These are phyloP conservation scores for Oncorhynchus kisutch DNA, from an alignment of 2,113 vertebrate species.

Conservation along the genomic window DNA sequence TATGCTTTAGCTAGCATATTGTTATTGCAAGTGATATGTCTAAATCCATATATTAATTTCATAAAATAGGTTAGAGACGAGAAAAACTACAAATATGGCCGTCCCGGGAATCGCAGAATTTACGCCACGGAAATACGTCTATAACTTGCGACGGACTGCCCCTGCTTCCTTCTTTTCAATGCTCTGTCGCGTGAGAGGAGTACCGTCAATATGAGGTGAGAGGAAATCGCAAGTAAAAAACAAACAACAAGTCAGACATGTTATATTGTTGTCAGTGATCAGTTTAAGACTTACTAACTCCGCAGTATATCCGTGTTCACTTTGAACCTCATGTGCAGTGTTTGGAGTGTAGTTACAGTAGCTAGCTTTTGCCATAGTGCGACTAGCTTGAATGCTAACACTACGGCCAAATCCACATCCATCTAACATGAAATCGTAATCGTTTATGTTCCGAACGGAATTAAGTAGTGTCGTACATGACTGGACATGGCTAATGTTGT, in stretches of 20 bases:
- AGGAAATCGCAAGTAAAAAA: background rate
- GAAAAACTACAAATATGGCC: background rate
- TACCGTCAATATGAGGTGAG: constrained; percentile 10
- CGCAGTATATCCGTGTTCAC: background rate
- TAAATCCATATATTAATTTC: background rate
- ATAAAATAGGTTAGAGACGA: background rate
- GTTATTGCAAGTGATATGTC: background rate
- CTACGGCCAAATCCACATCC: background rate
- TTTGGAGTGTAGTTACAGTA: background rate
- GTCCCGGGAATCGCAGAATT: no score
- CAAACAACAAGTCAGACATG: background rate
- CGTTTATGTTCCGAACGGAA: no score
- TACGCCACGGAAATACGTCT: constrained; percentile 5
- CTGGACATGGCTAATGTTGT: no score
- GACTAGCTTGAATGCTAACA: background rate
- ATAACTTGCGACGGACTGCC: background rate
- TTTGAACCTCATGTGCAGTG: background rate
- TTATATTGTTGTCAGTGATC: background rate
- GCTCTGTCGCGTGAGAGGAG: background rate
- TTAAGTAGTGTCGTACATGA: no score
- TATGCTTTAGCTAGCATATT: background rate
- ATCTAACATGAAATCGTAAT: background rate
- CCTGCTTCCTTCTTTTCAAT: background rate
- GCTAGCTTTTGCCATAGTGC: background rate
- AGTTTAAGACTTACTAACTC: background rate